A percentile compares a stretch with the other conserved stretches of the same genome.
These are phyloP conservation scores for Xestoiulus laeticollis DNA, from an alignment of 2,888 invertebrate species.

Conservation along the genomic window DNA sequence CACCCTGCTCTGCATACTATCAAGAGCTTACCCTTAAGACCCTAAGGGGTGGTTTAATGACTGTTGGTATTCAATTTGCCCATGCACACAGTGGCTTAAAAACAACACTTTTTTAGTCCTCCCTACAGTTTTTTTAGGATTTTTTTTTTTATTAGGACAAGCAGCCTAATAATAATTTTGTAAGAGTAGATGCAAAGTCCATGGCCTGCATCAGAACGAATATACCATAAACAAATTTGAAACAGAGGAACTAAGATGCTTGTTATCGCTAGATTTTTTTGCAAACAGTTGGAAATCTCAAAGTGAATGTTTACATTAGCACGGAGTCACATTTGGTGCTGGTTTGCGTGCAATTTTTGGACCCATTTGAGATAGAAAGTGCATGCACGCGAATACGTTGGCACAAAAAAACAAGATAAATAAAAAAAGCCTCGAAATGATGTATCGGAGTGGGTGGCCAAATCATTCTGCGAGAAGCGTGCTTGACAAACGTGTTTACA, in stretches of 20 bases:
- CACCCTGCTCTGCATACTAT: no score
- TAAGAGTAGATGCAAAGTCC: constrained; percentile 12
- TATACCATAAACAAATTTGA: neutral
- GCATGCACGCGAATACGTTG: neutral
- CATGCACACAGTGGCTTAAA: neutral
- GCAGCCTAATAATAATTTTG: constrained; percentile 28
- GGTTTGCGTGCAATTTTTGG: constrained; percentile 21
- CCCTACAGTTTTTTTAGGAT: neutral
- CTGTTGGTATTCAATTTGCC: neutral
- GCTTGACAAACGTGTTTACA: neutral
- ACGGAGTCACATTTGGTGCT: constrained; percentile 32
- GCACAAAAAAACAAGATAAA: neutral
- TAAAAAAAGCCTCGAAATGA: neutral
- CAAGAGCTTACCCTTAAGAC: no score
- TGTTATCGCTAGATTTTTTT: neutral
- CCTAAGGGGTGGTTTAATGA: neutral
- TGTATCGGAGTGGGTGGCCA: constrained; percentile 33
- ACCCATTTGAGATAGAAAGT: neutral
- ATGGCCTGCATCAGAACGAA: neutral
- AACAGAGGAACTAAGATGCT: neutral
- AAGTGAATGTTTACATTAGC: constrained; percentile 33
- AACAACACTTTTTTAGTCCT: neutral
- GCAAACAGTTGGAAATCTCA: constrained; percentile 16
- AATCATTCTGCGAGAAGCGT: constrained; percentile 1
- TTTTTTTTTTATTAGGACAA: constrained; percentile 37